Evolutionary conservation across 2,797 vertebrate genomes (phyloP).

Genomic region (Acrossocheilus wenchowensis): DNA sequence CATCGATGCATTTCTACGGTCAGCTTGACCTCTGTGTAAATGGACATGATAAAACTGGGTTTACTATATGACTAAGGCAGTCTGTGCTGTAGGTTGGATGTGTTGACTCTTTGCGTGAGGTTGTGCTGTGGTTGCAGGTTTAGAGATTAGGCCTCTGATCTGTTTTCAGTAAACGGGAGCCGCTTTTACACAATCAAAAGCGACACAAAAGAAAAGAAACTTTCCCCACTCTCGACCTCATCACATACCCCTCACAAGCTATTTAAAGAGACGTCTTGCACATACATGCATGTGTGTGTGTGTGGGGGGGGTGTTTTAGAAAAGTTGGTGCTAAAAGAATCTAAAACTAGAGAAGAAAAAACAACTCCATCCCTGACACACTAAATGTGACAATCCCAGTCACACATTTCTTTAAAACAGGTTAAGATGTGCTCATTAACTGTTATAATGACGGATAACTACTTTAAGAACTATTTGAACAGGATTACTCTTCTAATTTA

Average conservation of each 20-base stretch:
- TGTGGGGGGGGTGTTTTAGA: background rate
- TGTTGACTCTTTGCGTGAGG: slow-evolving; percentile 15
- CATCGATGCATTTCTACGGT: background rate
- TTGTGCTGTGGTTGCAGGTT: slow-evolving; percentile 27
- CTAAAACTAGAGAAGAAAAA: background rate
- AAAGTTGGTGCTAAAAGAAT: background rate
- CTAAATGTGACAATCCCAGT: background rate
- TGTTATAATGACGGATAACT: slow-evolving; percentile 3
- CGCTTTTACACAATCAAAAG: slow-evolving; percentile 40
- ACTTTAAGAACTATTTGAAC: background rate
- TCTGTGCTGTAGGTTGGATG: background rate
- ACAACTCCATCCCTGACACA: background rate
- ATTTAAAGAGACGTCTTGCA: slow-evolving; percentile 20
- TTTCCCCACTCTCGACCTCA: slow-evolving; percentile 9
- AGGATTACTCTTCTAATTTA: background rate
- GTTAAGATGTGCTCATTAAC: background rate
- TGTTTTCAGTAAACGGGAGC: slow-evolving; percentile 42
- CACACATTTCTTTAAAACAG: background rate
- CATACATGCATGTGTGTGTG: background rate
- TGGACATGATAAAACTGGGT: background rate
- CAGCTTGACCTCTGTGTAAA: background rate
- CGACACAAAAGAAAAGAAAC: background rate
- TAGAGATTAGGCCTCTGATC: slow-evolving; percentile 32
- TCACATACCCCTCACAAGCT: slow-evolving; percentile 33
- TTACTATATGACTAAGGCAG: background rate